These are phyloP conservation scores for Indri indri DNA, from an alignment of 2,113 vertebrate genomes.

Conservation along the genomic window DNA sequence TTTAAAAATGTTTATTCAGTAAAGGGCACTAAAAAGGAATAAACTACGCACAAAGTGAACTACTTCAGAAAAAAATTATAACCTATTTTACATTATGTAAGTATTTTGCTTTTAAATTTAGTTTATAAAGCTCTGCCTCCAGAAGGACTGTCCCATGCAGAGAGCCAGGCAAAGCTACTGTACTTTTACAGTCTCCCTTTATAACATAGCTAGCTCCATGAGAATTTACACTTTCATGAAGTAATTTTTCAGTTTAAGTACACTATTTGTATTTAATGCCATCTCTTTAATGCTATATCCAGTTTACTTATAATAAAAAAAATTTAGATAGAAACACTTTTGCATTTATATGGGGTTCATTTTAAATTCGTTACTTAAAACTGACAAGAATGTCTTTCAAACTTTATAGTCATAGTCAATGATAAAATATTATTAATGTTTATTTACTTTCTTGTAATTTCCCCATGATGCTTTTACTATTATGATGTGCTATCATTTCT, in stretches of 20 bases:
- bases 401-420: neutral
- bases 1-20: slow-evolving; percentile 35
- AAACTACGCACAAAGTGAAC: neutral
- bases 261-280: neutral
- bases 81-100: neutral
- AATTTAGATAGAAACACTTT: neutral
- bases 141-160: neutral
- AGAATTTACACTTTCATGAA: neutral
- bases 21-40: neutral
- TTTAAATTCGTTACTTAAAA: slow-evolving; percentile 40
- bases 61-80: neutral
- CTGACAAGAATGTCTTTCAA: slow-evolving; percentile 10
- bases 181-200: neutral
- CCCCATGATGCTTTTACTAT: neutral
- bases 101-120: slow-evolving; percentile 41
- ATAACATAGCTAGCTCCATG: neutral
- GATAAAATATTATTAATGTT: neutral
- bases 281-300: neutral
- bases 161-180: neutral
- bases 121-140: neutral
- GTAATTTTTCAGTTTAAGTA: neutral
- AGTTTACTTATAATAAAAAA: neutral
- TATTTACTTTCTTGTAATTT: neutral
- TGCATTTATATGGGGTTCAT: neutral
- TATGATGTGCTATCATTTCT: neutral